Evolutionary conservation across 2,888 invertebrate species (phyloP).

Genomic region (Leptinotarsa juncta): DNA sequence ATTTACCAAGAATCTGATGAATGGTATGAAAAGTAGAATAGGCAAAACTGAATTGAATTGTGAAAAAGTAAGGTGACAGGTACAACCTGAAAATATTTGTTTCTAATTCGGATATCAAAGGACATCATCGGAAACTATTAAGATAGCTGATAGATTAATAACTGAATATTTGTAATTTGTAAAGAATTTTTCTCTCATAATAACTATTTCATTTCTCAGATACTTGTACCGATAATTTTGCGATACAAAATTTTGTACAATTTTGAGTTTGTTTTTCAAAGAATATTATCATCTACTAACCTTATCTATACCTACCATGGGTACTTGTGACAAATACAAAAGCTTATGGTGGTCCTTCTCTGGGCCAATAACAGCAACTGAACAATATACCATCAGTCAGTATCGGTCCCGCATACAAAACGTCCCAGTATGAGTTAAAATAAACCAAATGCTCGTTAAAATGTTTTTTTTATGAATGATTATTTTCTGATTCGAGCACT

Average conservation of each 20-base stretch:
- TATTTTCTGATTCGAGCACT: not conserved
- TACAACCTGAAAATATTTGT: no score
- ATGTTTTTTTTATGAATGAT: not conserved
- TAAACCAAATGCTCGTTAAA: not conserved
- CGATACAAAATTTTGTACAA: not conserved
- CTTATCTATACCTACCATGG: conserved; percentile 67
- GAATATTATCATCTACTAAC: conserved; percentile 52
- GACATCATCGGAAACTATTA: no score
- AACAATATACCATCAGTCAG: conserved; percentile 32
- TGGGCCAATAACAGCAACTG: conserved; percentile 70
- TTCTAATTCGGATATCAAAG: no score
- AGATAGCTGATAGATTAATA: not conserved
- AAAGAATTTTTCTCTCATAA: not conserved
- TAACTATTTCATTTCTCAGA: not conserved
- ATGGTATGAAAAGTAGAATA: not conserved
- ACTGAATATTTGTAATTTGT: not conserved
- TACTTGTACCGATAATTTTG: not conserved
- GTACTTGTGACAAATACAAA: conserved; percentile 70
- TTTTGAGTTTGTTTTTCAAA: not conserved
- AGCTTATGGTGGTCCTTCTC: conserved; percentile 71
- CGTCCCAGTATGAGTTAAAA: not conserved
- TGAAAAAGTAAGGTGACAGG: no score
- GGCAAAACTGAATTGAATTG: not conserved
- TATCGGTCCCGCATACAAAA: conserved; percentile 13
- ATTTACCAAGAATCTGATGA: not conserved